Conservation (phyloP, 2,797 vertebrate genomes). For the Passerculus sandwichensis region DNA sequence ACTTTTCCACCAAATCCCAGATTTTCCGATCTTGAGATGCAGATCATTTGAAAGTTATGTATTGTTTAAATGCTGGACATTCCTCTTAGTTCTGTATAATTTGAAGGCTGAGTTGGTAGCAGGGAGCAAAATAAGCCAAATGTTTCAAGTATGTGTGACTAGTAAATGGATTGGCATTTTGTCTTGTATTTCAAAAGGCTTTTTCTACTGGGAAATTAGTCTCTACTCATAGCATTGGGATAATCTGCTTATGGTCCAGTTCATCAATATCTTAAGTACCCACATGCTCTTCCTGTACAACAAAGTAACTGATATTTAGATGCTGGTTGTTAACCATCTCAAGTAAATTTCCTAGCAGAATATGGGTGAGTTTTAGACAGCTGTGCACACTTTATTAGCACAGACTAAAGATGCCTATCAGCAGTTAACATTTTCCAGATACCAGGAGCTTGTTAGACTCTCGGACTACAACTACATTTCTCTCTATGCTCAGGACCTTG, state of each 20-base stretch:
- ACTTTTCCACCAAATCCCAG: neutral
- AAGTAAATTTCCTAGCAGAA: neutral
- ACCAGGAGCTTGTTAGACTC: neutral
- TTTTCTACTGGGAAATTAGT: slow-evolving; percentile 55
- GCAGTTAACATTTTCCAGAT: neutral
- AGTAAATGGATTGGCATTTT: slow-evolving; percentile 46
- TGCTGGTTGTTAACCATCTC: slow-evolving; percentile 8
- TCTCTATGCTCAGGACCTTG: neutral
- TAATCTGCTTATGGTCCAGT: slow-evolving; percentile 57
- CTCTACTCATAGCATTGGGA: neutral
- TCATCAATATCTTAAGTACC: slow-evolving; percentile 59
- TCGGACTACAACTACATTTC: neutral
- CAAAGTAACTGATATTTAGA: slow-evolving; percentile 6
- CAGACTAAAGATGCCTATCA: neutral
- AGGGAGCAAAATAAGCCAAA: neutral
- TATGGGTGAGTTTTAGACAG: neutral
- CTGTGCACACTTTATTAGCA: neutral
- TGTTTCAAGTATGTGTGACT: neutral
- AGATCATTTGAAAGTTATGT: neutral
- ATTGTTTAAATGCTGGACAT: neutral
- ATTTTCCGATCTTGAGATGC: neutral
- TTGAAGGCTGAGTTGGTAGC: neutral
- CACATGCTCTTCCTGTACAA: neutral
- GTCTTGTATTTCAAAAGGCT: slow-evolving; percentile 53
- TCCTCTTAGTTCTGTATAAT: neutral